Conservation (phyloP, 2,888 invertebrate species). For the Chirona hameri region DNA sequence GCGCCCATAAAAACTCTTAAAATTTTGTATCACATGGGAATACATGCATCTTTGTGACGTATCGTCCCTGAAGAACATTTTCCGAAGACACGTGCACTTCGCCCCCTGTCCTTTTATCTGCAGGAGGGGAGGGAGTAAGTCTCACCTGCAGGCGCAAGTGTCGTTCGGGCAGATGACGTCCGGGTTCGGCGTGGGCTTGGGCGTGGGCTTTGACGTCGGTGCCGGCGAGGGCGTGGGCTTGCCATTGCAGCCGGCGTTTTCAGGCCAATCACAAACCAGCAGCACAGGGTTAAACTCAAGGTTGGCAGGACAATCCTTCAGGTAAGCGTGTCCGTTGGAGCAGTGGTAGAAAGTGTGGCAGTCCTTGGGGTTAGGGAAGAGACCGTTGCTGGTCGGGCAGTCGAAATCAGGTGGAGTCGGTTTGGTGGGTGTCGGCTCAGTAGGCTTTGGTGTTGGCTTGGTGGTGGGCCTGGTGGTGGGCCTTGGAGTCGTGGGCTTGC, state of each 20-base stretch:
- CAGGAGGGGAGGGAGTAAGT: too few species aligned
- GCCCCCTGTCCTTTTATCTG: too few species aligned
- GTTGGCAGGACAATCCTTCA: slow-evolving; percentile 37
- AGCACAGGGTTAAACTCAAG: slow-evolving; percentile 38
- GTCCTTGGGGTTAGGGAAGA: slow-evolving; percentile 37
- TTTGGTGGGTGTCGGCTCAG: too few species aligned
- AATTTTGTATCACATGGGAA: too few species aligned
- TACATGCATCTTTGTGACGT: too few species aligned
- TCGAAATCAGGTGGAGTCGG: too few species aligned
- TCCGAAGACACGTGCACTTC: too few species aligned
- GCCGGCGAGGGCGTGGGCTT: neutral
- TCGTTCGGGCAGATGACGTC: slow-evolving; percentile 29
- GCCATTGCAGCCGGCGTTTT: slow-evolving; percentile 34
- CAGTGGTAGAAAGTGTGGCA: slow-evolving; percentile 38
- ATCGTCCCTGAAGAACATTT: too few species aligned
- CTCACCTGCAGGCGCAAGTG: slow-evolving; percentile 30
- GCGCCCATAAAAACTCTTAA: too few species aligned
- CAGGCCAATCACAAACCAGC: slow-evolving; percentile 39
- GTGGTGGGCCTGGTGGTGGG: too few species aligned
- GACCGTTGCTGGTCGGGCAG: slow-evolving; percentile 34
- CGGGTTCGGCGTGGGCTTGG: slow-evolving; percentile 22
- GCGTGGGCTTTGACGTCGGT: neutral
- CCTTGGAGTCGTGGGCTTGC: too few species aligned
- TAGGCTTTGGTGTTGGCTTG: too few species aligned
- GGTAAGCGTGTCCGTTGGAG: slow-evolving; percentile 32